These are phyloP conservation scores for Dryobota labecula DNA, from an alignment of 2,888 invertebrate species.

Conservation along the genomic window DNA sequence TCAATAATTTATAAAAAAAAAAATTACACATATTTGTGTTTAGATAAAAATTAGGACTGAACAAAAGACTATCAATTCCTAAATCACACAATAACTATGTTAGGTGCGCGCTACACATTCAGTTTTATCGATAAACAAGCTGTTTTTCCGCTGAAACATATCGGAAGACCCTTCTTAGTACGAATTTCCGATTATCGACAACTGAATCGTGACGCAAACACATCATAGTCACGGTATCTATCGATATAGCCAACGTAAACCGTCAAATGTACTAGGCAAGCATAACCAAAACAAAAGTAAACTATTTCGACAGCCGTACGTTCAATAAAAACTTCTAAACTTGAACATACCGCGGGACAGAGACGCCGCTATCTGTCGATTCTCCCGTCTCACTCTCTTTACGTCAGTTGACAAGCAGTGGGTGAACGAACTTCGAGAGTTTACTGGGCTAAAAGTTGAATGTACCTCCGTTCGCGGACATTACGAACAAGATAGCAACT, in stretches of 20 bases:
- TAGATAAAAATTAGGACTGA: not conserved
- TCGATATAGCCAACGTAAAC: conserved; percentile 88
- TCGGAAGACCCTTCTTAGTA: conserved; percentile 50
- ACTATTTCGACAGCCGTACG: conserved; percentile 87
- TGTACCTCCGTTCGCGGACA: conserved; percentile 91
- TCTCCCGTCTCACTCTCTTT: conserved; percentile 81
- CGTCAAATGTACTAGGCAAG: conserved; percentile 88
- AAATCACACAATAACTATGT: not conserved
- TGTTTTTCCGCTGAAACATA: conserved; percentile 58
- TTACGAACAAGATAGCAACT: conserved; percentile 91
- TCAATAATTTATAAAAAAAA: not conserved
- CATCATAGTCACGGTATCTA: conserved; percentile 80
- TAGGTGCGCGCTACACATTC: not conserved
- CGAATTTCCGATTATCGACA: conserved; percentile 53
- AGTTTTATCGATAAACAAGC: not conserved
- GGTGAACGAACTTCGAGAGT: conserved; percentile 90
- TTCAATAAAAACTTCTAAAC: conserved; percentile 88
- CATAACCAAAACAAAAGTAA: conserved; percentile 84
- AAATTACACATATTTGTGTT: not conserved
- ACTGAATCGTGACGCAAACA: conserved; percentile 72
- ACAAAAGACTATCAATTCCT: not conserved
- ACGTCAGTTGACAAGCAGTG: conserved; percentile 91
- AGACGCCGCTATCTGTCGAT: conserved; percentile 80
- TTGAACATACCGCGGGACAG: conserved; percentile 82
- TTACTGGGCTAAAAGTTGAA: conserved; percentile 91